These are phyloP conservation scores for Belonocnema kinseyi DNA, from an alignment of 1,140 invertebrate species.

Conservation along the genomic window DNA sequence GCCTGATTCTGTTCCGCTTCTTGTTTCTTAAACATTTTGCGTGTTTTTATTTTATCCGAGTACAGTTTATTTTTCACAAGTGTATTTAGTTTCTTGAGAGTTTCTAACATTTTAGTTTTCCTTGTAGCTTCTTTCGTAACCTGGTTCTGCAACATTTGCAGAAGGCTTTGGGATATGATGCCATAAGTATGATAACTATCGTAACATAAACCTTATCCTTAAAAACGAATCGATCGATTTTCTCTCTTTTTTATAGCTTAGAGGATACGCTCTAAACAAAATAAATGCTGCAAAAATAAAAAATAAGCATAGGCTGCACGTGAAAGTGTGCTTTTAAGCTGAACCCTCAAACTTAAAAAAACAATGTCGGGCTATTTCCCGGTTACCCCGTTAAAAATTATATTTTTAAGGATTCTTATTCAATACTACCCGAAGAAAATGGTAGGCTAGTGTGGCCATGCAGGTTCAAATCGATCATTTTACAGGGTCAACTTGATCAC, in stretches of 20 bases:
- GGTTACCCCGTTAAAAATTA: too few relatives aligned
- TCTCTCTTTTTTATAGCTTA: background rate
- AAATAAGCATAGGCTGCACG: too few relatives aligned
- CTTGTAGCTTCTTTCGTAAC: background rate
- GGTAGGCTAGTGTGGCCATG: too few relatives aligned
- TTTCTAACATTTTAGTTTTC: background rate
- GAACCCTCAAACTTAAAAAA: too few relatives aligned
- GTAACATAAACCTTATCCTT: constrained; percentile 6
- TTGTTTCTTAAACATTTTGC: constrained; percentile 23
- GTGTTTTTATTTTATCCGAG: constrained; percentile 18
- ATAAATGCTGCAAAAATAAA: too few relatives aligned
- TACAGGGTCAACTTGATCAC: too few relatives aligned
- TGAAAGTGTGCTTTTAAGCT: too few relatives aligned
- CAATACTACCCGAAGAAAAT: too few relatives aligned
- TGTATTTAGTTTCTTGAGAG: constrained; percentile 27
- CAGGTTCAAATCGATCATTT: too few relatives aligned
- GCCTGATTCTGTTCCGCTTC: constrained; percentile 25
- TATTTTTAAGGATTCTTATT: too few relatives aligned
- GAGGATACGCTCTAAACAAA: too few relatives aligned
- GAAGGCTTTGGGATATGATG: background rate
- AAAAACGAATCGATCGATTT: background rate
- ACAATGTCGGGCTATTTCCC: too few relatives aligned
- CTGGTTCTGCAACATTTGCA: background rate
- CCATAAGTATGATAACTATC: constrained; percentile 15
- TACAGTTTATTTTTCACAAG: constrained; percentile 19